Base-by-base conservation (phyloP, 2,113 vertebrate species). In the Antidorcas marsupialis region DNA sequence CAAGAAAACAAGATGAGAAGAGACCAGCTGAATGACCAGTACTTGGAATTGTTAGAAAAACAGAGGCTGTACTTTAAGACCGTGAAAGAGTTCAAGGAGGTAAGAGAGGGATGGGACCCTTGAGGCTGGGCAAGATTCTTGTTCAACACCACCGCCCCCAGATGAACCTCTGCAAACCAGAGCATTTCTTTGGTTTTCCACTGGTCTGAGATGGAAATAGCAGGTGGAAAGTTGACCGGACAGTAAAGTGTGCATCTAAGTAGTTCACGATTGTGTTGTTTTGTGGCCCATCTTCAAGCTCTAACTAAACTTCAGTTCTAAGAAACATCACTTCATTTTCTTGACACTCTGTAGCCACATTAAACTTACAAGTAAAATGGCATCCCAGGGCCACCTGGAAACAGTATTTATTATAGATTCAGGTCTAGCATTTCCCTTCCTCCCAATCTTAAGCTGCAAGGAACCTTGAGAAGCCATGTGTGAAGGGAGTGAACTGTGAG, bases 81-180 rank as follows among this genome's bases (percentile, higher is more conserved):
- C 0, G 99, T 99, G 90, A 99, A 99, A 98, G 99, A 99, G 98
- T 99, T 99, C 97, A 99, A 99, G 98, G 99, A 99, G 99, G 99
- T 99, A 99, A 98, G 98, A 97, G 64, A 4, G 7, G 0, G 6
- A 28, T 2, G 52, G 39, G 74, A 8, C 25, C 7, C 10, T 0
- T 6, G 60, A 9, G 53, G 87, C 79, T 53, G 52, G 7, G 7
- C 30, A 45, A 81, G 45, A 5, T 57, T 33, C 30, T 17, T 25
- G 0, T 60, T 82, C 47, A 33, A 15, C 1, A 33, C 60, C 27
- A 78, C 89, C 3, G 21, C 36, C 9, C 9, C 36, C 23, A 33
- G 43, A 28, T 10, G 28, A 83, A 21, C 78, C 30, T 47, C 74
- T 55, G 62, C 55, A 91, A 86, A 47, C 36, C 39, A 55, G 52